Base-by-base conservation (phyloP, 2,888 invertebrate species). In the Euphydryas editha region DNA sequence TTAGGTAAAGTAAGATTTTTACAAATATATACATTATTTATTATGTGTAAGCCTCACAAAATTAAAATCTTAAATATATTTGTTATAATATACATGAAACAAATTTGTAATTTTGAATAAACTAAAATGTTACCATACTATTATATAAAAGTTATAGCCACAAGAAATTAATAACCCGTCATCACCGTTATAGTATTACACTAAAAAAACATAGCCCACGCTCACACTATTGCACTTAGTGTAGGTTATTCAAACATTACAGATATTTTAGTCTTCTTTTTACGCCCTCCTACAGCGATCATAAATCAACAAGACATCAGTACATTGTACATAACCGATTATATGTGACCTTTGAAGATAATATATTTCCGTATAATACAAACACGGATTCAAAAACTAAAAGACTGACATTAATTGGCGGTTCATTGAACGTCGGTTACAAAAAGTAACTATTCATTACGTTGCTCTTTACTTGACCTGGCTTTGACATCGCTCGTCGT, bases 321-420 rank as follows among this genome's bases (percentile, higher is more conserved):
- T 10, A 39, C 11, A 39, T 30, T 56, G 47, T 57, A 20, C 17
- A 21, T 39, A 68, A 64, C 78, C 76, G 79, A 65, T 67, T 65
- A 70, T 70, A 71, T 64, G 47, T 75, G 78, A 75, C 75, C 79
- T 78, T 73, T 73, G 69, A 65, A 57, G 24, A 59, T 63, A 64
- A 68, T 59, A 37, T 55, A 46, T 30, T 30, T 36, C 59, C 15
- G 54, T 54, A 51, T 20, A 56, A 39, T 20, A 57, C 13, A 18
- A 30, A 54, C 36, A 15, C 10, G 54, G n/a, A 24, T 24, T 54
- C 30, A 11, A 54, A 30, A 54, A 17, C 11, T 17, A 36, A 36
- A 54, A 30, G 51, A 24, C 24, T 54, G 54, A 54, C 54, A 54
- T 58, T 58, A 58, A 63, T 58, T 63, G 57, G 49, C 49, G 44